Base-by-base conservation (phyloP, 2,888 invertebrate genomes). In the Apamea sordens region DNA sequence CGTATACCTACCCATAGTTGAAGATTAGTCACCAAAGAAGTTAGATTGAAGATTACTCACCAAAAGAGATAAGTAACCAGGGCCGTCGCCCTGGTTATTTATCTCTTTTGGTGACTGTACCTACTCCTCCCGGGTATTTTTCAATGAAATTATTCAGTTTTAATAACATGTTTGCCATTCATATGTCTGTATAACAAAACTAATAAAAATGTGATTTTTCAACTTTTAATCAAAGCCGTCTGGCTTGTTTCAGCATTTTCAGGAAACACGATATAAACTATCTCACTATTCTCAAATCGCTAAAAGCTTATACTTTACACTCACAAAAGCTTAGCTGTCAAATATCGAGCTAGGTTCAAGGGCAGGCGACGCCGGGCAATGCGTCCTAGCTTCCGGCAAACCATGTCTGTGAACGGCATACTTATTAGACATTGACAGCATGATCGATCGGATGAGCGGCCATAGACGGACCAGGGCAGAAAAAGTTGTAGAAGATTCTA, bases 321-420 rank as follows among this genome's bases (percentile, higher is more conserved):
- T 68, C 18, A 7, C 10, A 36, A 77, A 73, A 74, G 73, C 79
- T 80, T 86, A 90, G 92, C 92, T 92, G 92, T 93, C 75, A 87
- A 90, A 90, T 86, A 91, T 90, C 86, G 88, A 90, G 87, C 77
- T 76, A 91, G 92, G 94, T 95, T 96, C 96, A 96, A 96, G 96
- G 96, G 84, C 96, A 93, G 88, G 82, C 92, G 81, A 82, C 92
- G 91, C 81, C 92, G 90, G 91, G 91, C 95, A 95, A 95, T 95
- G 95, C 92, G 86, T 93, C 86, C 95, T 95, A 95, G 94, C 94
- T 95, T 96, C 96, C 96, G 95, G 91, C 89, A 76, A 76, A 85
- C 77, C 82, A 77, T 88, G 82, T 83, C 87, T 89, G 91, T 90
- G 91, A 84, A 77, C 86, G 84, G 94, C 93, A 94, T 94, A 93